These are phyloP conservation scores for Ameiurus melas DNA, from an alignment of 2,113 vertebrate genomes.

Conservation along the genomic window DNA sequence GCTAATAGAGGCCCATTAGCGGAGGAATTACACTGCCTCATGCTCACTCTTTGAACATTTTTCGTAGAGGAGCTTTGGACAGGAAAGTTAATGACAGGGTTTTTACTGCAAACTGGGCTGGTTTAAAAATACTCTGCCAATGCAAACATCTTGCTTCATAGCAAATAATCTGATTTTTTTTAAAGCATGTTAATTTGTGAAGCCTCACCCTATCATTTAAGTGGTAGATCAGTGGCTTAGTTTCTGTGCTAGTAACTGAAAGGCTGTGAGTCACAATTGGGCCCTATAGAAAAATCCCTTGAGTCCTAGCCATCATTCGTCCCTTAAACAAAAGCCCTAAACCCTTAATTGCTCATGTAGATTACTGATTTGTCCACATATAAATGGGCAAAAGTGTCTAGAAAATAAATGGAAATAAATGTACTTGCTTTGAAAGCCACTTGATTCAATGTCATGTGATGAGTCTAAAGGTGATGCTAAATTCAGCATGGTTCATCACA, in stretches of 20 bases:
- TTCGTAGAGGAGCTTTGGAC: background rate
- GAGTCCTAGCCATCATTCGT: background rate
- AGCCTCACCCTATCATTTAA: background rate
- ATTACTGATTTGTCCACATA: background rate
- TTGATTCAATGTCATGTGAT: background rate
- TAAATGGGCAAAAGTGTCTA: background rate
- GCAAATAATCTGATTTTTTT: background rate
- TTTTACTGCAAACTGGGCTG: background rate
- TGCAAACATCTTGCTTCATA: background rate
- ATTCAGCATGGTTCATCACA: background rate
- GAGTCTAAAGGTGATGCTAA: background rate
- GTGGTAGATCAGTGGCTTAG: background rate
- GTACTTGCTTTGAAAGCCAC: background rate
- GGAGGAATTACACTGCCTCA: background rate
- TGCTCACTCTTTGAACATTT: background rate
- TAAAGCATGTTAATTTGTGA: background rate
- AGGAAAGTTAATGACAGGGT: background rate
- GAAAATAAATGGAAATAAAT: background rate
- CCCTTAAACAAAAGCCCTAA: background rate
- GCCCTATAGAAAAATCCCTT: background rate
- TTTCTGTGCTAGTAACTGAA: background rate
- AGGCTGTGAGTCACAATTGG: background rate
- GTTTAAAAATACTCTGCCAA: background rate
- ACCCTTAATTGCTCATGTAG: background rate
- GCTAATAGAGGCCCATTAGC: background rate